Conservation (phyloP, 2,797 vertebrate genomes). For the Holocentrus rufus region DNA sequence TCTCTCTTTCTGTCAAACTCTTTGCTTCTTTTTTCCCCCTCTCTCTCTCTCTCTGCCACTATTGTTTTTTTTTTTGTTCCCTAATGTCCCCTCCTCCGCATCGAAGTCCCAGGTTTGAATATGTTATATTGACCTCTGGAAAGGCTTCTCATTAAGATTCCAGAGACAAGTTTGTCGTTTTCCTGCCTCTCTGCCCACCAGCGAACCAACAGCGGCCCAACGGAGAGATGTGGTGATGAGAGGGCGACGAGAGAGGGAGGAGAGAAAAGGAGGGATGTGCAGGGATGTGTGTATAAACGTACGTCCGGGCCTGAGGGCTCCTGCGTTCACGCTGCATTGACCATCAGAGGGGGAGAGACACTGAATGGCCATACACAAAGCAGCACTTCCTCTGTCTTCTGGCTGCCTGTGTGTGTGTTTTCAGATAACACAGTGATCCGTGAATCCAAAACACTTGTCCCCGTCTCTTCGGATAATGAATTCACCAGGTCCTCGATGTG, state of each 20-base stretch:
- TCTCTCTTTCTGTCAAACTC: background rate
- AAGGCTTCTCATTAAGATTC: conserved; percentile 11
- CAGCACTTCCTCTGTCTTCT: background rate
- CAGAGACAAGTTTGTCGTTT: background rate
- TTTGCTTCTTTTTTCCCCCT: background rate
- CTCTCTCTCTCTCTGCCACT: background rate
- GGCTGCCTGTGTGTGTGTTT: background rate
- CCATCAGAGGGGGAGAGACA: conserved; percentile 15
- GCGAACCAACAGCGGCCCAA: background rate
- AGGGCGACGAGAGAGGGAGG: background rate
- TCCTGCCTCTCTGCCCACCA: conserved; percentile 27
- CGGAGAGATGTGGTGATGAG: conserved; percentile 20
- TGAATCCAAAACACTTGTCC: background rate
- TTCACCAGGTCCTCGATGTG: background rate
- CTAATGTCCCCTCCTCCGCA: conserved; percentile 2
- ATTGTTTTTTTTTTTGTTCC: no score
- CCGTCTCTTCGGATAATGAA: background rate
- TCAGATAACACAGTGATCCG: background rate
- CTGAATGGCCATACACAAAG: conserved; percentile 10
- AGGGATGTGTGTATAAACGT: conserved; percentile 10
- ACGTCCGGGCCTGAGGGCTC: conserved; percentile 45
- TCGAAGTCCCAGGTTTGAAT: conserved; percentile 14
- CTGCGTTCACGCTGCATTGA: conserved; percentile 55
- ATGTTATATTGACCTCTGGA: conserved; percentile 19
- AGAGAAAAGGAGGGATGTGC: background rate